Evolutionary conservation across 1,140 invertebrate species (phyloP).

Genomic region (Macrocentrus cingulum): DNA sequence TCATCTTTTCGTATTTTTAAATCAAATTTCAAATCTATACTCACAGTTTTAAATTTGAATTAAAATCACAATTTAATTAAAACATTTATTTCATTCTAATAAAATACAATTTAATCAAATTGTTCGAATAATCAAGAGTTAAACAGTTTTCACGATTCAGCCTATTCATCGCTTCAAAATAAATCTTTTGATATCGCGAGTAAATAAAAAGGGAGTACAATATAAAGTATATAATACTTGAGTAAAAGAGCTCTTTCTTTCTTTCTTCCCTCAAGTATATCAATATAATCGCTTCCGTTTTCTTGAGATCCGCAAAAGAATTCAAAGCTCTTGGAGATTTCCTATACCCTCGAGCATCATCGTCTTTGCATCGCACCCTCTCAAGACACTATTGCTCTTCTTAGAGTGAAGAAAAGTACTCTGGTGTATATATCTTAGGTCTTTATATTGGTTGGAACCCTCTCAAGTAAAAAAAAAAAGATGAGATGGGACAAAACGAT

Average conservation of each 20-base stretch:
- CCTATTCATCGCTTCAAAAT: too few species aligned
- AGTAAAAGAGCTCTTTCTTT: constrained; percentile 3
- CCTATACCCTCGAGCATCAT: constrained; percentile 11
- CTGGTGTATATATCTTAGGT: constrained; percentile 39
- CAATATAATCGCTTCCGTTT: constrained; percentile 19
- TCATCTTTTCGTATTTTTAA: too few species aligned
- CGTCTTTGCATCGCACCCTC: constrained; percentile 18
- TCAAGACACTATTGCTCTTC: neutral
- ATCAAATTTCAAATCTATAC: too few species aligned
- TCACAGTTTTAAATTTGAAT: too few species aligned
- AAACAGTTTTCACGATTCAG: too few species aligned
- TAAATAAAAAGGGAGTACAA: neutral
- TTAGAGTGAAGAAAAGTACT: constrained; percentile 48
- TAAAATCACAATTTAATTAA: too few species aligned
- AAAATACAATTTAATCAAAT: too few species aligned
- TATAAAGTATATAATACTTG: neutral
- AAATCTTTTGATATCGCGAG: too few species aligned
- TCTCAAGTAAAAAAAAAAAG: constrained; percentile 10
- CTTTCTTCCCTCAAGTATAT: too few species aligned
- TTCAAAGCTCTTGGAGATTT: constrained; percentile 28
- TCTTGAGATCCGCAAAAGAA: constrained; percentile 27
- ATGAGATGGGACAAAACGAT: neutral
- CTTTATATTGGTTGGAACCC: too few species aligned
- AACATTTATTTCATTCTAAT: too few species aligned
- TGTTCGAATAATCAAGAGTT: too few species aligned